phyloP scores from a whole-genome alignment of 1,140 invertebrate genomes.

The Drosophila prosaltans region DNA sequence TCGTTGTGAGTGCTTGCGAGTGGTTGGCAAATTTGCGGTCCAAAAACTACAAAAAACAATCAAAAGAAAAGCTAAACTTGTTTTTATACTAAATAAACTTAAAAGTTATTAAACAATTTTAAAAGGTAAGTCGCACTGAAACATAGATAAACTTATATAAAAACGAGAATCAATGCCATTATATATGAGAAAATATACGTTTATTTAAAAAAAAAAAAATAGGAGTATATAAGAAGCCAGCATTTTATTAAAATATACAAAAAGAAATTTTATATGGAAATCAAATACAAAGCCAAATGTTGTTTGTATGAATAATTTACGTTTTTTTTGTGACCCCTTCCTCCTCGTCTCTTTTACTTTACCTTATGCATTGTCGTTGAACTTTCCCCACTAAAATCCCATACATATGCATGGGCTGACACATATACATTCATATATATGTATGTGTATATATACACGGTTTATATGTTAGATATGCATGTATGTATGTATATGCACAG shows the following conservation, averaged over 20 bases:
- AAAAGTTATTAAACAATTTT: neutral
- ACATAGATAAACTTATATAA: constrained; percentile 26
- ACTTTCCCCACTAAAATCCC: constrained; percentile 59
- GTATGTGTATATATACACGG: constrained; percentile 10
- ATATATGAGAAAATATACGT: constrained; percentile 31
- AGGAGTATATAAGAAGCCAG: neutral
- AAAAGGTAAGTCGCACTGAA: neutral
- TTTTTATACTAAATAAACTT: constrained; percentile 3
- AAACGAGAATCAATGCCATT: neutral
- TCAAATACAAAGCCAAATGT: constrained; percentile 40
- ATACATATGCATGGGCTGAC: constrained; percentile 14
- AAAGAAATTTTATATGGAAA: constrained; percentile 18
- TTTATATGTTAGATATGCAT: neutral
- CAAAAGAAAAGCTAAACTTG: constrained; percentile 29
- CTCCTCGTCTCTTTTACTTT: constrained; percentile 27
- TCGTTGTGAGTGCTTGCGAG: constrained; percentile 58
- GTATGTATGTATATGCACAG: constrained; percentile 16
- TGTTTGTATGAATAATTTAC: constrained; percentile 58
- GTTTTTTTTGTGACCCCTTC: constrained; percentile 47
- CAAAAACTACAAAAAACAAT: constrained; percentile 19
- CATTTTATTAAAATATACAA: constrained; percentile 4
- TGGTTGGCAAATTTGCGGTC: constrained; percentile 62
- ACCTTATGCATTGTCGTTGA: constrained; percentile 47
- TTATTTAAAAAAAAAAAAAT: constrained; percentile 21
- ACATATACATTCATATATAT: constrained; percentile 4